A percentile compares a stretch with the other conserved stretches of the same genome.
phyloP scores from a whole-genome alignment of 2,113 vertebrate species.

The Menura novaehollandiae region DNA sequence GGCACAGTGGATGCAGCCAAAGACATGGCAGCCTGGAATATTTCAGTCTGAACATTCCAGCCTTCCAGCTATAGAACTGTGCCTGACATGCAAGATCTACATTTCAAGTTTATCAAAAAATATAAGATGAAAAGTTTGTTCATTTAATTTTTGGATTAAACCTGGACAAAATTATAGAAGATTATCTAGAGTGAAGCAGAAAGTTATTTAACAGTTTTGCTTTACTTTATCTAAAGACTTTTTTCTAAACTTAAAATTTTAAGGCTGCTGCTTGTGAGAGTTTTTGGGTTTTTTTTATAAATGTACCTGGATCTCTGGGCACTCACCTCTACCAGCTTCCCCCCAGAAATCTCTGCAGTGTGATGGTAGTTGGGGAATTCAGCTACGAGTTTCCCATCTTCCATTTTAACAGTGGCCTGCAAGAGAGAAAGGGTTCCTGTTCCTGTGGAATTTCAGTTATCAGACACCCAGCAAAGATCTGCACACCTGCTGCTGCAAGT shows the following conservation, averaged over 20 bases:
- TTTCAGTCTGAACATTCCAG: neutral
- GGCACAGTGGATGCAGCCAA: neutral
- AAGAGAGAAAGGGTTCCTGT: neutral
- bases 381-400: slow-evolving; percentile 73
- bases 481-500: neutral
- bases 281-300: neutral
- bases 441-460: neutral
- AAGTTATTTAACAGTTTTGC: neutral
- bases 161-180: neutral
- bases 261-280: neutral
- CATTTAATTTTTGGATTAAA: neutral
- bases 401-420: slow-evolving; percentile 77
- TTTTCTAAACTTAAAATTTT: neutral
- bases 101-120: neutral
- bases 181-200: neutral
- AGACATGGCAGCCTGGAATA: neutral
- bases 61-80: neutral
- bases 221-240: neutral
- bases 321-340: slow-evolving; percentile 85
- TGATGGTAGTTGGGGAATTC: slow-evolving; percentile 82
- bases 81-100: neutral
- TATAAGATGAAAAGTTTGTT: neutral
- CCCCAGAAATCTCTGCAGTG: slow-evolving; percentile 77
- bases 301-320: neutral
- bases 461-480: neutral